phyloP scores from a whole-genome alignment of 1,140 invertebrate genomes.

The Myzus persicae region DNA sequence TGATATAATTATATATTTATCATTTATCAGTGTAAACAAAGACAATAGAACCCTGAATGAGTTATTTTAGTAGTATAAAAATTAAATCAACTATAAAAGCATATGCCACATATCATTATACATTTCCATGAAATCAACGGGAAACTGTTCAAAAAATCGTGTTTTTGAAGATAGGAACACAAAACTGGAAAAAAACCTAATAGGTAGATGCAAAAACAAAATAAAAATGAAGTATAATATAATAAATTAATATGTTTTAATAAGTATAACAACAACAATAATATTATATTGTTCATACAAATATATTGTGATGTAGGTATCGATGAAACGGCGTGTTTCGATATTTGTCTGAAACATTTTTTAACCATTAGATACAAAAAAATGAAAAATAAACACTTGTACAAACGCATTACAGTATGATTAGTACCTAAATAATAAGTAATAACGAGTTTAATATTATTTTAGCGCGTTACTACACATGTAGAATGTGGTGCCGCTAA shows the following conservation, averaged over 20 bases:
- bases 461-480: background rate
- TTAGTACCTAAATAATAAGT: background rate
- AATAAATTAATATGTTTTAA: too few species aligned
- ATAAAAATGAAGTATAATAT: too few species aligned
- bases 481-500: background rate
- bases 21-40: background rate
- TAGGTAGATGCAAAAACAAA: background rate
- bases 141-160: background rate
- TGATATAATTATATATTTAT: background rate
- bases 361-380: background rate
- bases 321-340: background rate
- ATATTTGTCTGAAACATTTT: background rate
- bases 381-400: slow-evolving; percentile 34
- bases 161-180: background rate
- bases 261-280: too few species aligned
- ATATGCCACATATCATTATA: background rate
- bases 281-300: background rate
- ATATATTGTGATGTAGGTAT: background rate
- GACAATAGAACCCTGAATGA: background rate
- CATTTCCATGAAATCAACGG: background rate
- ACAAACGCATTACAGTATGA: background rate
- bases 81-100: background rate
- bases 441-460: background rate
- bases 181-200: background rate
- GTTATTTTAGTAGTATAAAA: background rate